Percentiles rank a stretch among this genome's conserved stretches.
phyloP scores from a whole-genome alignment of 1,140 invertebrate genomes.

The Aphidius ervi region DNA sequence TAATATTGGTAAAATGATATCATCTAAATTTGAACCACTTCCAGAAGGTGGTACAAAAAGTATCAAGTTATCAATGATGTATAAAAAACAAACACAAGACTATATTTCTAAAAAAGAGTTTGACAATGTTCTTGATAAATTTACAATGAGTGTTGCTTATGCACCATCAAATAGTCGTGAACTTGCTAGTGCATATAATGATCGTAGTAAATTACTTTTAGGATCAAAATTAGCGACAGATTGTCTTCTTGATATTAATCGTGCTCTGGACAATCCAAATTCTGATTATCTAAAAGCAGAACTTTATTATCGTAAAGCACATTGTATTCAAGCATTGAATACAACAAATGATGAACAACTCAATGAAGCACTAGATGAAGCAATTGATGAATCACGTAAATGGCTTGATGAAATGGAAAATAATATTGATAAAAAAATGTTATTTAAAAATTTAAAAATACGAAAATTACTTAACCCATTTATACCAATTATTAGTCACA shows the following conservation, averaged over 20 bases:
- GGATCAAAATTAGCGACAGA: slow-evolving; percentile 12
- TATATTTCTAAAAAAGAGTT: too few relatives aligned
- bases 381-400: background rate
- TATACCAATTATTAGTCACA: too few relatives aligned
- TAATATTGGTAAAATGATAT: too few relatives aligned
- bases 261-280: slow-evolving; percentile 11
- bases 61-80: too few relatives aligned
- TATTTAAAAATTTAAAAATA: background rate
- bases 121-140: slow-evolving; percentile 2
- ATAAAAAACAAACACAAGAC: too few relatives aligned
- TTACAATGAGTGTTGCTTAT: slow-evolving; percentile 13
- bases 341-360: background rate
- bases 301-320: slow-evolving; percentile 5
- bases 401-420: background rate
- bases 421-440: background rate
- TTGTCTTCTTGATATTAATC: slow-evolving; percentile 16
- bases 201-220: slow-evolving; percentile 15
- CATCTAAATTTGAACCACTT: too few relatives aligned
- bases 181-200: slow-evolving; percentile 11
- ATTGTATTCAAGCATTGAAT: background rate
- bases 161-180: slow-evolving; percentile 13
- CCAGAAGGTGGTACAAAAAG: too few relatives aligned
- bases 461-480: background rate
- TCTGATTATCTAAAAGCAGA: slow-evolving; percentile 11
- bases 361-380: background rate